A percentile compares a stretch with the other conserved stretches of the same genome.
Conservation (phyloP, 2,797 vertebrate genomes). For the Cirrhinus mrigala region DNA sequence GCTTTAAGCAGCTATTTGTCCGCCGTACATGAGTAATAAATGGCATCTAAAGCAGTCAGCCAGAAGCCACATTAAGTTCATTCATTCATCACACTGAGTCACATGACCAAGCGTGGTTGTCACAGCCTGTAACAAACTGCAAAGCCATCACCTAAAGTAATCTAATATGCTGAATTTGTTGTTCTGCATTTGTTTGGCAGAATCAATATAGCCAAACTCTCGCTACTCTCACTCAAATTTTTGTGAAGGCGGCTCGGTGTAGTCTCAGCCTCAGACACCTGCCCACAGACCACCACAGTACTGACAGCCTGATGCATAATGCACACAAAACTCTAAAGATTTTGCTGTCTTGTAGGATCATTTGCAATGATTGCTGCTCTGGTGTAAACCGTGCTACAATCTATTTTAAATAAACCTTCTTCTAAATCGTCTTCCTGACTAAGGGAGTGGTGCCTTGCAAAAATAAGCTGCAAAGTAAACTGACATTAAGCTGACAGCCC, state of each 20-base stretch:
- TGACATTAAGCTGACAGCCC: not conserved
- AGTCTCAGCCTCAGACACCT: not conserved
- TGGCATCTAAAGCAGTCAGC: not conserved
- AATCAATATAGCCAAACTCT: not conserved
- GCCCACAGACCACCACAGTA: not conserved
- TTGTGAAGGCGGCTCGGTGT: not conserved
- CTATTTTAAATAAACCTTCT: not conserved
- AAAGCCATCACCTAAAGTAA: slow-evolving; percentile 3
- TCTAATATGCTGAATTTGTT: not conserved
- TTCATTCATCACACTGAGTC: not conserved
- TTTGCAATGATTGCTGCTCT: not conserved
- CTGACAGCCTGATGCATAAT: not conserved
- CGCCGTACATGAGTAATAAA: not conserved
- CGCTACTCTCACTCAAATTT: not conserved
- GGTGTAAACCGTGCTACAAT: not conserved
- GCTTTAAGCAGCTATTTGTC: not conserved
- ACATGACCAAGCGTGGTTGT: not conserved
- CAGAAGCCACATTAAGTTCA: slow-evolving; percentile 7
- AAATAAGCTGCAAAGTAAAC: not conserved
- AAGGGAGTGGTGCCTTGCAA: not conserved
- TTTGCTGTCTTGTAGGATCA: not conserved
- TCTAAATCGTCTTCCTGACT: not conserved
- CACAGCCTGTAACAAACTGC: not conserved
- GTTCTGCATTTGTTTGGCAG: not conserved
- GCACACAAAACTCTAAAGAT: not conserved